phyloP scores from a whole-genome alignment of 1,140 invertebrate genomes.

The Vollenhovia emeryi region DNA sequence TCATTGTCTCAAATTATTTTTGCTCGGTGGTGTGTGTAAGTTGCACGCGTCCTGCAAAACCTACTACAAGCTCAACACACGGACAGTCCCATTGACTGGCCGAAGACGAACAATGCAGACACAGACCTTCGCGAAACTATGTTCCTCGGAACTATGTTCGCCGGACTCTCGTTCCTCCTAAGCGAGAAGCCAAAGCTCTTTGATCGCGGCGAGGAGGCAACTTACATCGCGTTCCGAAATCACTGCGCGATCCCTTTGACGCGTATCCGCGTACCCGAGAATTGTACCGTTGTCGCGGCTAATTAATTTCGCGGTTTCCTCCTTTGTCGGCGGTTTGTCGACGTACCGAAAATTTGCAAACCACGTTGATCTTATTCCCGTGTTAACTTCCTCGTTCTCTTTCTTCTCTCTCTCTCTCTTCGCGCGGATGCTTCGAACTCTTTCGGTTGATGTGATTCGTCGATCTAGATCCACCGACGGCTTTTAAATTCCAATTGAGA shows the following conservation, averaged over 20 bases:
- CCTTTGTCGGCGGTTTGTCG: background rate
- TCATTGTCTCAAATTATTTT: background rate
- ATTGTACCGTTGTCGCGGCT: constrained; percentile 42
- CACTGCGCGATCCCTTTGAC: constrained; percentile 61
- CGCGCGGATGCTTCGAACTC: background rate
- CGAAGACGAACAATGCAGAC: constrained; percentile 44
- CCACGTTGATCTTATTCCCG: background rate
- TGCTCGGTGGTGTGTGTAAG: background rate
- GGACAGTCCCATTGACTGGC: constrained; percentile 7
- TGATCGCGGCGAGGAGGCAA: constrained; percentile 25
- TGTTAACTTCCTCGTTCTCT: background rate
- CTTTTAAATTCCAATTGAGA: constrained; percentile 32
- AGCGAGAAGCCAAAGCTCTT: constrained; percentile 35
- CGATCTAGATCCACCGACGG: background rate
- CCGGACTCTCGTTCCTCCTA: constrained; percentile 20
- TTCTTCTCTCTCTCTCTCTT: constrained; percentile 22
- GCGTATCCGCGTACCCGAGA: constrained; percentile 27
- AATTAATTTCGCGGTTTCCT: constrained; percentile 12
- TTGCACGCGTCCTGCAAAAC: constrained; percentile 13
- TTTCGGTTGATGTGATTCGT: background rate
- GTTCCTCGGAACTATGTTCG: constrained; percentile 36
- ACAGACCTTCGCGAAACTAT: constrained; percentile 36
- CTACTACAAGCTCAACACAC: background rate
- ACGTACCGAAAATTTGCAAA: constrained; percentile 2
- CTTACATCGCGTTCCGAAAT: constrained; percentile 34